Evolutionary conservation across 1,140 invertebrate species (phyloP), one percentile per base, ranked within the genome.

Genomic region (Andricus grossulariae): DNA sequence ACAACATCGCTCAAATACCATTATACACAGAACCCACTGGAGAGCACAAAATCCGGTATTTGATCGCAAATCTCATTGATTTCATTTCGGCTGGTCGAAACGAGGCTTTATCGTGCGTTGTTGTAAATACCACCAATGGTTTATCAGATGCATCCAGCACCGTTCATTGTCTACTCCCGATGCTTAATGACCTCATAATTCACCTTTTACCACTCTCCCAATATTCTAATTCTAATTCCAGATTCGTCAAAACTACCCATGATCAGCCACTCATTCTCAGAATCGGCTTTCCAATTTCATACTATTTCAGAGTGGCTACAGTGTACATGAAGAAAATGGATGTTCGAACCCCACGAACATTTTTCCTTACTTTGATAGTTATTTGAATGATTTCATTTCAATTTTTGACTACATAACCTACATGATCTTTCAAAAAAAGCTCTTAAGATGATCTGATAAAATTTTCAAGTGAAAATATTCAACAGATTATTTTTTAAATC

Each of bases 41-140:
- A 76, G 75, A 82, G 75, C 80, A 72, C 77, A 78, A 75, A 80
- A 83, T 82, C 75, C 77, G 52, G 49, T 66, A 76, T 76, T 80
- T 75, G 79, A 82, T 84, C 76, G 82, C 80, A 75, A 82, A 78
- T 85, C 80, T 83, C 81, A 82, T 80, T 82, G 81, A 83, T 83
- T 82, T 85, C 81, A 80, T 83, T 82, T 80, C 75, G 77, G 75
- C 76, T 71, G 75, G 75, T 80, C 74, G 75, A 76, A 79, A 80
- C 75, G 52, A 73, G 45, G 73, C 77, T 83, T 83, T 82, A 76
- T 60, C 77, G 51, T 52, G 57, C 73, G 18, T 51, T 72, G 71
- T 78, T 80, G 82, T 80, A 80, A 83, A 83, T 78, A 75, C 49
- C 70, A 73, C 79, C 76, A 77, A 83, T 75, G 79, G 80, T 83